phyloP scores from a whole-genome alignment of 1,140 invertebrate species.

The Carposina sasakii region DNA sequence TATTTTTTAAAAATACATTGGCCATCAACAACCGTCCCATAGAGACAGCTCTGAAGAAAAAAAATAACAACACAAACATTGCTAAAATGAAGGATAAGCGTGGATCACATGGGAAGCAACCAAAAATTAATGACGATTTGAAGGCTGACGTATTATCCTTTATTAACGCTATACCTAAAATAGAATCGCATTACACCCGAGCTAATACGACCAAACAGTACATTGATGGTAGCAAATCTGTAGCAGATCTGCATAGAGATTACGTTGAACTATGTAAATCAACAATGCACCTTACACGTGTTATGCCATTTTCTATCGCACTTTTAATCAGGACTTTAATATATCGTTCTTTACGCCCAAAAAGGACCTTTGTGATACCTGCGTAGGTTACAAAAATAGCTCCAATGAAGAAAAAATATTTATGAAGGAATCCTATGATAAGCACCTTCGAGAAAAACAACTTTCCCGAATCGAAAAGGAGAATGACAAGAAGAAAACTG shows the following conservation, averaged over 20 bases:
- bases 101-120: slow-evolving; percentile 7
- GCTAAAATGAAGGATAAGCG: slow-evolving; percentile 13
- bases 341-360: slow-evolving; percentile 14
- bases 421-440: slow-evolving; percentile 17
- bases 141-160: slow-evolving; percentile 8
- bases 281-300: background rate
- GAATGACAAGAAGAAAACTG: slow-evolving; percentile 19
- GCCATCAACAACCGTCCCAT: slow-evolving; percentile 11
- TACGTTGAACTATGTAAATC: slow-evolving; percentile 5
- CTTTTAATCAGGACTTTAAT: slow-evolving; percentile 18
- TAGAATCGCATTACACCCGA: slow-evolving; percentile 21
- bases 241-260: slow-evolving; percentile 5
- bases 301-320: slow-evolving; percentile 5
- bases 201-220: slow-evolving; percentile 15
- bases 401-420: slow-evolving; percentile 17
- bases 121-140: background rate
- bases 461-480: slow-evolving; percentile 21
- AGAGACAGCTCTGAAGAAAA: slow-evolving; percentile 17
- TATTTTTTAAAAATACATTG: slow-evolving; percentile 5
- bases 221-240: slow-evolving; percentile 10
- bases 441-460: slow-evolving; percentile 18
- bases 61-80: slow-evolving; percentile 15
- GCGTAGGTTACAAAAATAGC: slow-evolving; percentile 17
- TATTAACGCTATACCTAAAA: slow-evolving; percentile 17
- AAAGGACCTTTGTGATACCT: slow-evolving; percentile 12